Conservation (phyloP, 92 coral and sea anemone species). For the Hydrozoanthus gracilis region DNA sequence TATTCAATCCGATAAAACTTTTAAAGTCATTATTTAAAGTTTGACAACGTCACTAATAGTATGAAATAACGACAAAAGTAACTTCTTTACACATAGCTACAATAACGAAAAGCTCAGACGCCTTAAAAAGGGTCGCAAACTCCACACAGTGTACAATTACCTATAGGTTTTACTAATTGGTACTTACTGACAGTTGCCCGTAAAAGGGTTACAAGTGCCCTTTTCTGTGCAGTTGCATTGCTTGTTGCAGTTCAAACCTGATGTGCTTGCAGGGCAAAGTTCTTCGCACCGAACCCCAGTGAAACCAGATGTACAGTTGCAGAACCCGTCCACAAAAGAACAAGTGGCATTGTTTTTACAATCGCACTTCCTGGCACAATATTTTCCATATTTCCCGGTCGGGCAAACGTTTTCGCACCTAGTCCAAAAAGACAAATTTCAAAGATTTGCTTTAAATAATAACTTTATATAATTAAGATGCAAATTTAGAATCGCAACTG, state of each 20-base stretch:
- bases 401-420: conserved; percentile 76
- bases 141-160: background rate
- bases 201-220: conserved; percentile 91
- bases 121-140: no score
- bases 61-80: no score
- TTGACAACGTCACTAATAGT: no score
- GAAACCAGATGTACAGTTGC: conserved; percentile 86
- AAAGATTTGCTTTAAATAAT: background rate
- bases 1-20: no score
- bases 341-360: conserved; percentile 83
- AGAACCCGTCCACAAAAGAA: conserved; percentile 79
- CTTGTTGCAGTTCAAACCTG: conserved; percentile 69
- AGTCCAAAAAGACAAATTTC: background rate
- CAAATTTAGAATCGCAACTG: no score
- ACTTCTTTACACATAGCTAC: no score
- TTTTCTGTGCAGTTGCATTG: conserved; percentile 79
- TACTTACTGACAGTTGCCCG: conserved; percentile 91
- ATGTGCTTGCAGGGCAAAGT: conserved; percentile 72
- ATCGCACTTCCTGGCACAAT: conserved; percentile 64
- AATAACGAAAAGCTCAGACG: no score
- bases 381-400: conserved; percentile 63
- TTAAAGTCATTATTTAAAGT: no score
- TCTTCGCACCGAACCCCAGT: conserved; percentile 81
- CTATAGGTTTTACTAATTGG: background rate
- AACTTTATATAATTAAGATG: background rate